phyloP scores from a whole-genome alignment of 2,888 invertebrate genomes.

The Pyrrhia umbra region DNA sequence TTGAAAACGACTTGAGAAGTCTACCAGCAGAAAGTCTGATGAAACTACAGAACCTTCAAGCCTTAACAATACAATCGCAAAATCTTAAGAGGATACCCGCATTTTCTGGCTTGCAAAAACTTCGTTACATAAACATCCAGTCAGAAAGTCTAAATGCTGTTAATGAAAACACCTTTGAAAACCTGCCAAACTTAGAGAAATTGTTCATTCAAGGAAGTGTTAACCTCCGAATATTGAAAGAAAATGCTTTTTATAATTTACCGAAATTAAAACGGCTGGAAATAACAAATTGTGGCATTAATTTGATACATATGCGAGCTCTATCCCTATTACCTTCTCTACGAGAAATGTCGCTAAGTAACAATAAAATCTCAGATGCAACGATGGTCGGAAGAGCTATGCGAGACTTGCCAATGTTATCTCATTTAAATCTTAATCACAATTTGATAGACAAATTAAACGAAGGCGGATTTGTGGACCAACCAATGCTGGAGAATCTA shows the following conservation, averaged over 20 bases:
- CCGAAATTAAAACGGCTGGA: slow-evolving; percentile 93
- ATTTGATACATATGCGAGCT: slow-evolving; percentile 94
- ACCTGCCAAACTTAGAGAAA: slow-evolving; percentile 93
- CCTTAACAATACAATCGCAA: slow-evolving; percentile 95
- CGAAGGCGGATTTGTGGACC: slow-evolving; percentile 95
- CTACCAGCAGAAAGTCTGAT: slow-evolving; percentile 94
- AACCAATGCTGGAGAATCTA: slow-evolving; percentile 92
- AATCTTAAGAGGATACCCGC: slow-evolving; percentile 93
- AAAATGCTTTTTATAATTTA: slow-evolving; percentile 93
- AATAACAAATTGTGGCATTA: slow-evolving; percentile 94
- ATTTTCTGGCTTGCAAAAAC: slow-evolving; percentile 92
- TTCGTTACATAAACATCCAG: slow-evolving; percentile 94
- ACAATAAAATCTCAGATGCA: slow-evolving; percentile 94
- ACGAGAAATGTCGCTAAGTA: slow-evolving; percentile 92
- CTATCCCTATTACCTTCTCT: slow-evolving; percentile 93
- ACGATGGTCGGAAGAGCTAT: slow-evolving; percentile 95
- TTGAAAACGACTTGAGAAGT: slow-evolving; percentile 95
- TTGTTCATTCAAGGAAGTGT: slow-evolving; percentile 93
- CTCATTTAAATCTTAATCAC: slow-evolving; percentile 92
- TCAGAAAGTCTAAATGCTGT: slow-evolving; percentile 92
- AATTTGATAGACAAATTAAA: slow-evolving; percentile 93
- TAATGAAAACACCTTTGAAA: slow-evolving; percentile 92
- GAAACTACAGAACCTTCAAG: slow-evolving; percentile 94
- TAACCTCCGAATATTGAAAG: slow-evolving; percentile 92
- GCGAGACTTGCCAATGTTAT: slow-evolving; percentile 93